Conservation (phyloP, 1,140 invertebrate species). For the Laodelphax striatellus region DNA sequence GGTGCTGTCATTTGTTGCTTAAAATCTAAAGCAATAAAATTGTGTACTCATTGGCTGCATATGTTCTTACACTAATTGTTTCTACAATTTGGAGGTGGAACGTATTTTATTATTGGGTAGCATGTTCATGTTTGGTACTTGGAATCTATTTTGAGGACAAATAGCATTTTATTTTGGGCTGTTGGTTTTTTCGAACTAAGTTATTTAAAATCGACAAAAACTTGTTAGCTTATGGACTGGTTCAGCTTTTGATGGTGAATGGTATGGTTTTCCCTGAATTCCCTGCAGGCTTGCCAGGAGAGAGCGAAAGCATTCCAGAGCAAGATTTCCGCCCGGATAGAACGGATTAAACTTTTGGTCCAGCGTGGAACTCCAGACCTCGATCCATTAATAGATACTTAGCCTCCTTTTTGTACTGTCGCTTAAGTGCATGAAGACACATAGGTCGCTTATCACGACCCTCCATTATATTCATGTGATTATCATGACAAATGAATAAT, state of each 20-base stretch:
- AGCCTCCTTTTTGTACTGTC: conserved; percentile 8
- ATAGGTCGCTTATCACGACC: background rate
- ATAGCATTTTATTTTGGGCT: conserved; percentile 1
- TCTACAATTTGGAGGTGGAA: too few relatives aligned
- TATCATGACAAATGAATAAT: too few relatives aligned
- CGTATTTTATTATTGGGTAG: too few relatives aligned
- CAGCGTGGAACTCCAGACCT: conserved; percentile 72
- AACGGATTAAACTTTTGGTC: conserved; percentile 74
- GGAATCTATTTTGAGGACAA: background rate
- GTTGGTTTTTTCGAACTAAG: background rate
- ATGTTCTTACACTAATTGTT: too few relatives aligned
- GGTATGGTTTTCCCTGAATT: conserved; percentile 10
- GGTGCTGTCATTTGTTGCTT: too few relatives aligned
- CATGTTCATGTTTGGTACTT: too few relatives aligned
- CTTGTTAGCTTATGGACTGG: conserved; percentile 1
- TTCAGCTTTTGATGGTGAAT: conserved; percentile 11
- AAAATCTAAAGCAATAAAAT: too few relatives aligned
- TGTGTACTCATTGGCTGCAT: too few relatives aligned
- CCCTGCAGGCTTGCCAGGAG: conserved; percentile 64
- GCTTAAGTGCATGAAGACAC: conserved; percentile 6
- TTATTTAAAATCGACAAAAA: conserved; percentile 1
- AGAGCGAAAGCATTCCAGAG: conserved; percentile 72
- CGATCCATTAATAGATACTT: conserved; percentile 40
- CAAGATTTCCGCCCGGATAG: conserved; percentile 74
- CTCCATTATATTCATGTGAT: too few relatives aligned